Evolutionary conservation across 2,113 vertebrate genomes (phyloP).

Genomic region (Myocastor coypus): DNA sequence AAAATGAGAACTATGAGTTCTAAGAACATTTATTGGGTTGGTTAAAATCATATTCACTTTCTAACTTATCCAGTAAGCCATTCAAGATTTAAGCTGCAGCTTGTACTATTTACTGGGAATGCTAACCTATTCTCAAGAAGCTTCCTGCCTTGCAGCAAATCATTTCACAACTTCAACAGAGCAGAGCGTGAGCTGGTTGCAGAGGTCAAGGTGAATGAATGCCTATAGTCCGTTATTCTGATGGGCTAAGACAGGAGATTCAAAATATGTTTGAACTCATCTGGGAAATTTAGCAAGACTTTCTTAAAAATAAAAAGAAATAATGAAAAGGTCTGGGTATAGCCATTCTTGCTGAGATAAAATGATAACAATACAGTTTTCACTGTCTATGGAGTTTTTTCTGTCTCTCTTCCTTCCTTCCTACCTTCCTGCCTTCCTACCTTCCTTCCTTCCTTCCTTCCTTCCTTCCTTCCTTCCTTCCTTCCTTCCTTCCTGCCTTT

Average conservation of each 20-base stretch:
- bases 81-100: neutral
- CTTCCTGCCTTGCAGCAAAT: neutral
- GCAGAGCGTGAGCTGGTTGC: neutral
- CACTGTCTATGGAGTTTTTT: neutral
- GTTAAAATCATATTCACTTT: neutral
- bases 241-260: neutral
- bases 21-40: neutral
- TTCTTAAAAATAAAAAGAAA: neutral
- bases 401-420: too few species aligned
- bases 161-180: neutral
- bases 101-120: neutral
- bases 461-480: neutral
- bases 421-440: too few species aligned
- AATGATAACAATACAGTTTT: neutral
- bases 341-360: neutral
- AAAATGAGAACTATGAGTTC: neutral
- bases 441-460: too few species aligned
- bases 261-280: neutral
- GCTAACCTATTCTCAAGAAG: too few species aligned
- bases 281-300: neutral
- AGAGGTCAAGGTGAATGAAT: neutral
- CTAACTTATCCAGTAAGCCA: neutral
- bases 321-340: neutral
- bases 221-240: neutral
- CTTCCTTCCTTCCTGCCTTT: too few species aligned